Evolutionary conservation across 2,797 vertebrate genomes (phyloP), one percentile per base, ranked within the genome.

Genomic region (Galagoides demidoff): DNA sequence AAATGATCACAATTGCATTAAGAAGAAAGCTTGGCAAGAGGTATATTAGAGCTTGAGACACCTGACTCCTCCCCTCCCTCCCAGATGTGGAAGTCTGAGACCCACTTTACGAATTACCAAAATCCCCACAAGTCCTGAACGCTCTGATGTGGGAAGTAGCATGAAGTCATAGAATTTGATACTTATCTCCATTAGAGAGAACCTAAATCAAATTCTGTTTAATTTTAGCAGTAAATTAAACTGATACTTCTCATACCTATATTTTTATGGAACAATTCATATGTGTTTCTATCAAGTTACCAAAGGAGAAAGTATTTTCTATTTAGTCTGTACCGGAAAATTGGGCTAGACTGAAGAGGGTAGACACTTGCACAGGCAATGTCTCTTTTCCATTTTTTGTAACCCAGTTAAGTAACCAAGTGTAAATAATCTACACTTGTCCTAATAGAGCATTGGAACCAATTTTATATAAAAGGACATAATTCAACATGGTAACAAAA

Each of bases 141-240:
- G 37, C 61, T 70, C 25, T 84, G 34, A 71, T 16, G 45, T 52
- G 4, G 68, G 68, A 16, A 27, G 12, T 20, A 66, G 22, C 55
- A 37, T 63, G 7, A 82, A 89, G 55, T 13, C 49, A 31, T 7
- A 84, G 22, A 84, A 77, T 43, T 2, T 90, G 29, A 43, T 16
- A 77, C 5, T n/a, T 17, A 57, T 90, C 5, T 83, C 20, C 25
- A 25, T 8, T 81, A 37, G 3, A 49, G 55, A 92, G 9, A 29
- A 55, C 29, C 63, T 68, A 91, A 76, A 37, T 20, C 20, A 71
- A 74, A 57, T 79, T 81, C 63, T 82, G 73, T 63, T 49, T 87
- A 91, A 81, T 92, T 81, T 49, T 82, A 92, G 37, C 37, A 70
- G 71, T 23, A 82, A 49, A 77, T 89, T 63, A 76, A 85, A 90